phyloP scores from a whole-genome alignment of 2,797 vertebrate genomes.

The Sebastes reedi region DNA sequence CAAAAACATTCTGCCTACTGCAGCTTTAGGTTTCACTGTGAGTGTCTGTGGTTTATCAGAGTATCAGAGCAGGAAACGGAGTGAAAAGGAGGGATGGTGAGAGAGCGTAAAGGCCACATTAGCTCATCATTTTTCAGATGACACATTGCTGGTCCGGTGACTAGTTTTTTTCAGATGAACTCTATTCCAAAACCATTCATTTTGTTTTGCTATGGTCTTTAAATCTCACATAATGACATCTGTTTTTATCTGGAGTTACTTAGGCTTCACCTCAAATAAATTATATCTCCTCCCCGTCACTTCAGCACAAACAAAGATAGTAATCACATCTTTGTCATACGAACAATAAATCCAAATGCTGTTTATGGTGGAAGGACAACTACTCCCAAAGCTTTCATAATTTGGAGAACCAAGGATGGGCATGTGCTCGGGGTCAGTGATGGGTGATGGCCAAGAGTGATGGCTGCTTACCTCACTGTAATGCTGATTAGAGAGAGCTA shows the following conservation, averaged over 20 bases:
- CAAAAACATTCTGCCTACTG: no score
- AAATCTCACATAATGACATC: neutral
- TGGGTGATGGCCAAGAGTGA: conserved; percentile 15
- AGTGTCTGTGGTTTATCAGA: conserved; percentile 12
- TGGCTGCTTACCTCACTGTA: conserved; percentile 12
- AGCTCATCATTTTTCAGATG: neutral
- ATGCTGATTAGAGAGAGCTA: conserved; percentile 7
- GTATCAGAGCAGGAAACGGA: conserved; percentile 1
- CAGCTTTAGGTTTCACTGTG: conserved; percentile 17
- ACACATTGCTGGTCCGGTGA: neutral
- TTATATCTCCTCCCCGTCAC: neutral
- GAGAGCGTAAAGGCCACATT: neutral
- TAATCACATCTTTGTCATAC: conserved; percentile 1
- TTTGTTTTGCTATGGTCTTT: neutral
- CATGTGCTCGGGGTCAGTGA: neutral
- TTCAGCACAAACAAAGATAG: neutral
- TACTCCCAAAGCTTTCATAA: conserved; percentile 2
- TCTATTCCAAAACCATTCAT: neutral
- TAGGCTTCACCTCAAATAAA: conserved; percentile 1
- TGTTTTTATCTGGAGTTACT: neutral
- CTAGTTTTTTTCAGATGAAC: neutral
- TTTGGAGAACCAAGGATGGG: neutral
- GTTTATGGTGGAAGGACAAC: conserved; percentile 13
- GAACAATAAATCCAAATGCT: conserved; percentile 1
- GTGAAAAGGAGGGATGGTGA: neutral